Conservation (phyloP, 2,888 invertebrate genomes). For the Parasteatoda lunata region DNA sequence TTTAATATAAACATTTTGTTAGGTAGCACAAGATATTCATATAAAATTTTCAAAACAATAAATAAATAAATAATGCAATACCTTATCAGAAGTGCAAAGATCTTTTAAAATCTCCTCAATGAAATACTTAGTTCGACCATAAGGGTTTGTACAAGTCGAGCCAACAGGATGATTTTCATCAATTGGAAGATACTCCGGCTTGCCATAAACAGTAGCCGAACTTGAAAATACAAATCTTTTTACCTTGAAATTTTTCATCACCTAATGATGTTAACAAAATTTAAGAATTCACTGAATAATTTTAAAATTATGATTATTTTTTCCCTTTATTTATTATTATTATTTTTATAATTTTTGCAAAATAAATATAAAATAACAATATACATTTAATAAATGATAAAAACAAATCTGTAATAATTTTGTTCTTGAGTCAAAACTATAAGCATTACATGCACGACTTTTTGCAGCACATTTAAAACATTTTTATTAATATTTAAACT, state of each 20-base stretch:
- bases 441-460: too few species aligned
- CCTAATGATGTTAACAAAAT: conserved; percentile 76
- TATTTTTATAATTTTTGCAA: background rate
- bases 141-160: conserved; percentile 87
- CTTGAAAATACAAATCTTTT: conserved; percentile 89
- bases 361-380: conserved; percentile 26
- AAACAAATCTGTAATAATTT: background rate
- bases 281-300: too few species aligned
- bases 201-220: conserved; percentile 95
- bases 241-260: conserved; percentile 84
- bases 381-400: background rate
- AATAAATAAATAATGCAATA: conserved; percentile 73
- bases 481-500: background rate
- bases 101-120: conserved; percentile 95
- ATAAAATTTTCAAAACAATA: too few species aligned
- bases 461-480: background rate
- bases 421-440: background rate
- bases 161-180: conserved; percentile 90
- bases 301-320: conserved; percentile 11
- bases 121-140: conserved; percentile 94
- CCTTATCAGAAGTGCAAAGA: conserved; percentile 84
- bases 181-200: conserved; percentile 86
- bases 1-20: too few species aligned
- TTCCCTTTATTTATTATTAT: background rate
- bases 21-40: too few species aligned